Percentiles rank a stretch among this genome's conserved stretches.
Conservation (phyloP, 2,797 vertebrate genomes). For the Cichlasoma orientale region DNA sequence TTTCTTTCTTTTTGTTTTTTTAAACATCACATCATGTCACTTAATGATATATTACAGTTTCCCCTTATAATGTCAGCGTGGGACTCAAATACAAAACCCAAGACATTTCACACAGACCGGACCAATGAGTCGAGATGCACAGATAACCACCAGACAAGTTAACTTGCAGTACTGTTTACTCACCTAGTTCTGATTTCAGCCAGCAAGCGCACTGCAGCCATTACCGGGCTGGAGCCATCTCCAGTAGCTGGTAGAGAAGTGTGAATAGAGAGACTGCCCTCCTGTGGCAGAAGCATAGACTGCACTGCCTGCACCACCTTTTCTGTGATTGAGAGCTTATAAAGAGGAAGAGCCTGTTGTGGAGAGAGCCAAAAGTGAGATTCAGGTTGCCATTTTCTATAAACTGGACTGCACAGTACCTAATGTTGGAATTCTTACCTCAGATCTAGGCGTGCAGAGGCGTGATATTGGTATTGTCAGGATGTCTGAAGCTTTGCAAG, state of each 20-base stretch:
- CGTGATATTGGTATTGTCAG: slow-evolving; percentile 96
- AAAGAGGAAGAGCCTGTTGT: slow-evolving; percentile 91
- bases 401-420: neutral
- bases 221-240: slow-evolving; percentile 96
- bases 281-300: slow-evolving; percentile 99
- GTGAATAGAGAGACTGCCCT: slow-evolving; percentile 99
- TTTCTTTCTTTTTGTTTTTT: neutral
- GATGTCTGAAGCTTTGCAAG: slow-evolving; percentile 93
- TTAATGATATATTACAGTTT: neutral
- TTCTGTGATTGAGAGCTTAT: slow-evolving; percentile 99
- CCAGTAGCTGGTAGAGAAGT: slow-evolving; percentile 97
- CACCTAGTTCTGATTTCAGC: slow-evolving; percentile 98
- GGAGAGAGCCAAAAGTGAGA: neutral
- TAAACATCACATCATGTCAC: neutral
- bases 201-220: slow-evolving; percentile 96
- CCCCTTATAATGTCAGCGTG: neutral
- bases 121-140: neutral
- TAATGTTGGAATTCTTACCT: slow-evolving; percentile 81
- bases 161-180: slow-evolving; percentile 10
- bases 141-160: neutral
- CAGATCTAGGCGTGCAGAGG: slow-evolving; percentile 95
- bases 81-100: neutral
- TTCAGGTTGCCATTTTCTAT: neutral
- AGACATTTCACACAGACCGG: neutral
- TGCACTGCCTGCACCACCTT: slow-evolving; percentile 99